Percentiles rank a stretch among this genome's conserved stretches.
phyloP scores from a whole-genome alignment of 1,140 invertebrate species.

The Anoplophora glabripennis region DNA sequence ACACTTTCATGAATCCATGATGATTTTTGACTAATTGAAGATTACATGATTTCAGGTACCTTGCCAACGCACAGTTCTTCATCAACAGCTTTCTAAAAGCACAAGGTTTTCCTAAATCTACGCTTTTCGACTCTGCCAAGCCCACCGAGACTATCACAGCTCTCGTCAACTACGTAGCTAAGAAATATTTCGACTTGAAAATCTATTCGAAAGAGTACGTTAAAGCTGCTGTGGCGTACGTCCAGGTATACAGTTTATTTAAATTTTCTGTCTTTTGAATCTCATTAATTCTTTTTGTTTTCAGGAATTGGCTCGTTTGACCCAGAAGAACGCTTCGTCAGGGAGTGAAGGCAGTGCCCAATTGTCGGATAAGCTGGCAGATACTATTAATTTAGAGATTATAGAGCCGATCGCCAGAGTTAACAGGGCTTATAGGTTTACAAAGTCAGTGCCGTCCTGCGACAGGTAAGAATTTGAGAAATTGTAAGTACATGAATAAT shows the following conservation, averaged over 20 bases:
- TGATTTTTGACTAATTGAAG: too few species aligned
- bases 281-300: conserved; percentile 22
- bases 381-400: conserved; percentile 75
- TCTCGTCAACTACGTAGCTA: conserved; percentile 65
- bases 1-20: too few species aligned
- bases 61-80: conserved; percentile 65
- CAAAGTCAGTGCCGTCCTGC: conserved; percentile 64
- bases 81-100: conserved; percentile 72
- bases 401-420: conserved; percentile 74
- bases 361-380: conserved; percentile 70
- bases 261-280: neutral
- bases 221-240: conserved; percentile 68
- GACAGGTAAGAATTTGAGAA: conserved; percentile 50
- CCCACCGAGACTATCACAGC: conserved; percentile 65
- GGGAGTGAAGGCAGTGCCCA: conserved; percentile 58
- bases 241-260: conserved; percentile 51
- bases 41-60: conserved; percentile 56
- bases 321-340: conserved; percentile 58
- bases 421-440: conserved; percentile 72
- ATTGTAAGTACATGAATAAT: too few species aligned
- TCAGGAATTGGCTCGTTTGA: conserved; percentile 65
- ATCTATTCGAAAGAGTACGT: conserved; percentile 71
- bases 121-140: conserved; percentile 65
- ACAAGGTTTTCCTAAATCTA: conserved; percentile 69
- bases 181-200: conserved; percentile 67